Base-by-base conservation (phyloP, 2,797 vertebrate species). In the Vultur gryphus region DNA sequence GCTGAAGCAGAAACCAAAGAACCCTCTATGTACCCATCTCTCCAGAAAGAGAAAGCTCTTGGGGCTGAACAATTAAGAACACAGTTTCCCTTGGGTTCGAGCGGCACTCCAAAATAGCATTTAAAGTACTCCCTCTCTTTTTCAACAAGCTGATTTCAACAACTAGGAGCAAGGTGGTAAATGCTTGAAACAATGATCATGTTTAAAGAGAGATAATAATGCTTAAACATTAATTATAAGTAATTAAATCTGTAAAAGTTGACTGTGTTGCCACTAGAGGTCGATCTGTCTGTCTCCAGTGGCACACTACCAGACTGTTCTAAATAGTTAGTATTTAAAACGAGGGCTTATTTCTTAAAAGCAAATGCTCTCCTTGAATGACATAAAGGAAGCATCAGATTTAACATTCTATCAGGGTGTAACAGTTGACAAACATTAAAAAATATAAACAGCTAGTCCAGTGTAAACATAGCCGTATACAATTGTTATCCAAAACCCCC, bases 21-120 rank as follows among this genome's bases (percentile, higher is more conserved):
- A 79, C 97, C 97, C 78, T 98, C 97, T 73, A 78, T 78, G 78
- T 89, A 97, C 85, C 97, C 59, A 98, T 96, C 92, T 98, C 98
- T 99, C 95, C 86, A 95, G 39, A 88, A 92, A 95, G 69, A 94
- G n/a, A 59, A 95, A 95, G 72, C 28, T 84, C 51, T 37, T 84
- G 26, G 82, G 25, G 62, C 37, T 57, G 48, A 57, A 83, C 11
- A 9, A 69, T 8, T 77, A 76, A 92, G 33, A 90, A 54, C 7
- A 43, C 3, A 2, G 37, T 14, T 80, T 33, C 66, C 62, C 78
- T n/a, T 61, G 37, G 64, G n/a, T 79, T 82, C n/a, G 2, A 54
- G 46, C 52, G 90, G 35, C 21, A 82, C 39, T 59, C 57, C 85
- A 94, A 78, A 93, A 73, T 3, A 71, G 20, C 24, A 82, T 33